Percentiles rank a stretch among this genome's conserved stretches.
phyloP scores from a whole-genome alignment of 1,140 invertebrate genomes.

The Drosophila orosa region DNA sequence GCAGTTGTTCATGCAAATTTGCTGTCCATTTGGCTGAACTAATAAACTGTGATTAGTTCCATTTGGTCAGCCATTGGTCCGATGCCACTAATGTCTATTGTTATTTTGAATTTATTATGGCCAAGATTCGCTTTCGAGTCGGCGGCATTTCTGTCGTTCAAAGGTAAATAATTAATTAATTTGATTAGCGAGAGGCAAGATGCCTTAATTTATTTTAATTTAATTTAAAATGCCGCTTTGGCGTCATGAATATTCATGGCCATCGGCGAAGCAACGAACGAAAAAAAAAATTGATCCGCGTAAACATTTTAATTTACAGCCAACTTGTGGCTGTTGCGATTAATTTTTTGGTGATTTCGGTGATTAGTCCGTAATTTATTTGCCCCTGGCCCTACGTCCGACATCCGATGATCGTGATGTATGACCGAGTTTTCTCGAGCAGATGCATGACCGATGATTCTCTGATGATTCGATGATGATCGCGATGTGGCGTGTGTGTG shows the following conservation, averaged over 20 bases:
- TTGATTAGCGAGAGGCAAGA: constrained; percentile 54
- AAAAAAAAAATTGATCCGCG: constrained; percentile 54
- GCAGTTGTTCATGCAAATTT: constrained; percentile 30
- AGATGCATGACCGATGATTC: constrained; percentile 20
- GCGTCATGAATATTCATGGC: constrained; percentile 73
- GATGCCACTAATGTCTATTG: constrained; percentile 68
- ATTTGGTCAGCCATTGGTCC: constrained; percentile 44
- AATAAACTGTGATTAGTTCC: constrained; percentile 77
- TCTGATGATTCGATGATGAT: constrained; percentile 13
- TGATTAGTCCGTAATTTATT: constrained; percentile 77
- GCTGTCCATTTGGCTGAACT: constrained; percentile 33
- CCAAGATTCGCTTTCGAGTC: constrained; percentile 42
- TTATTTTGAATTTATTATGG: constrained; percentile 71
- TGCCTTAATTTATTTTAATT: constrained; percentile 72
- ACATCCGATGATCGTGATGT: constrained; percentile 29
- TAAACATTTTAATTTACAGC: constrained; percentile 80
- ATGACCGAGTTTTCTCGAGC: constrained; percentile 37
- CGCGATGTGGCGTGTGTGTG: constrained; percentile 48
- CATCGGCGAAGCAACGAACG: constrained; percentile 10
- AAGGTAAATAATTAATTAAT: constrained; percentile 76
- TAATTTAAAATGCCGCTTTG: constrained; percentile 51
- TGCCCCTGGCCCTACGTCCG: constrained; percentile 23
- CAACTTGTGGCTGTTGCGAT: constrained; percentile 62
- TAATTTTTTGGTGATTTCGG: constrained; percentile 51
- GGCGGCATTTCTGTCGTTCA: constrained; percentile 63